Conservation (phyloP, 1,140 invertebrate species). For the Platorchestia sp. region DNA sequence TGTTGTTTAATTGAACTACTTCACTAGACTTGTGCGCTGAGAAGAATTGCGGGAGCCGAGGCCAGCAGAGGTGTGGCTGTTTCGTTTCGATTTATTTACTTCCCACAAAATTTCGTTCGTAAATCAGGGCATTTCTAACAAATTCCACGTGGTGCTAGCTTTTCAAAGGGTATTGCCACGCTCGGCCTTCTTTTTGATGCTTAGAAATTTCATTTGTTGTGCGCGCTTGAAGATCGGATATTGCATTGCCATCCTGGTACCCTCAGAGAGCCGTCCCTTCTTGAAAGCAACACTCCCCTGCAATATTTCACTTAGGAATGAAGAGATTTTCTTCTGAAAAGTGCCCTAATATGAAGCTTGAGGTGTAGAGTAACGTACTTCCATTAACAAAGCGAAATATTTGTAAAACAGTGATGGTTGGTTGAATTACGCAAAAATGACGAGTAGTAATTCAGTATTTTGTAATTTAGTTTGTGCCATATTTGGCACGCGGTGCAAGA, state of each 20-base stretch:
- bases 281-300: background rate
- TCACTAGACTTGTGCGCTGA: no score
- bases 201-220: background rate
- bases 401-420: no score
- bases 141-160: background rate
- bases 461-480: no score
- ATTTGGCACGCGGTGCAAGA: no score
- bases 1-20: no score
- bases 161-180: background rate
- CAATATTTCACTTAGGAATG: no score
- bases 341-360: no score
- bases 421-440: no score
- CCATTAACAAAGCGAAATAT: no score
- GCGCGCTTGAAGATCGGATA: background rate
- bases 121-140: background rate
- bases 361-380: no score
- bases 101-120: background rate
- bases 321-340: no score
- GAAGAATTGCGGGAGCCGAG: background rate
- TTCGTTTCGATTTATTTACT: background rate
- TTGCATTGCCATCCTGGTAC: background rate
- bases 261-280: background rate
- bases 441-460: no score
- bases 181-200: background rate
- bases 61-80: background rate